phyloP scores from a whole-genome alignment of 2,797 vertebrate genomes.

The Carapus acus region DNA sequence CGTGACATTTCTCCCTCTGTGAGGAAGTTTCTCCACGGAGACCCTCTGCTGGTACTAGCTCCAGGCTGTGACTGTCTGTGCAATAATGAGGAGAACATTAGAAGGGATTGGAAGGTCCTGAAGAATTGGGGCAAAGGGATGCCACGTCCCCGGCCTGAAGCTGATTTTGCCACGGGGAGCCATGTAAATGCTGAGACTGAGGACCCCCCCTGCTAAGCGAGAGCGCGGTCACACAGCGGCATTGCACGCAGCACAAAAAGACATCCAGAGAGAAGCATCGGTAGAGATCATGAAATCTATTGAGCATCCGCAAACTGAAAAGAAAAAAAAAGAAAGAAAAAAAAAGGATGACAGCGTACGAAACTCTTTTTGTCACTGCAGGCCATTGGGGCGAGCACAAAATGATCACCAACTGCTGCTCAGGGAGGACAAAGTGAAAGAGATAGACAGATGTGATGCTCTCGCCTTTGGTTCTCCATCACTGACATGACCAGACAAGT shows the following conservation, averaged over 20 bases:
- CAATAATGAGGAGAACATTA: conserved; percentile 42
- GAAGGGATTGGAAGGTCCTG: conserved; percentile 19
- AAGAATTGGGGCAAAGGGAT: conserved; percentile 1
- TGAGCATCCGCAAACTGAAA: no score
- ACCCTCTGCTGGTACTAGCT: conserved; percentile 26
- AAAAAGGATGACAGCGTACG: no score
- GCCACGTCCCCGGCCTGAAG: conserved; percentile 18
- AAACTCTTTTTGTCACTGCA: no score
- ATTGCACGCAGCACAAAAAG: not conserved
- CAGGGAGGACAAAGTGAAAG: no score
- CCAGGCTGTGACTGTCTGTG: conserved; percentile 26
- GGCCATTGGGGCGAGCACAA: no score
- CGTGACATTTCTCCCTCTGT: conserved; percentile 25
- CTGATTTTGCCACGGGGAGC: conserved; percentile 10
- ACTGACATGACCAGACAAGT: no score
- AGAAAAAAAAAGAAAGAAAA: no score
- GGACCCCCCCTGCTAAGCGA: not conserved
- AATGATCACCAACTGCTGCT: no score
- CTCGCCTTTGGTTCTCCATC: no score
- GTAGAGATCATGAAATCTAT: conserved; percentile 10
- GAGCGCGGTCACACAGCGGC: not conserved
- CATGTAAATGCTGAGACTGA: conserved; percentile 17
- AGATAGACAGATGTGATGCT: not conserved
- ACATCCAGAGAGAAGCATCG: conserved; percentile 9
- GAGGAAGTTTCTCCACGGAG: conserved; percentile 11